Base-by-base conservation (phyloP, 2,113 vertebrate species). In the Syngnathus typhle region DNA sequence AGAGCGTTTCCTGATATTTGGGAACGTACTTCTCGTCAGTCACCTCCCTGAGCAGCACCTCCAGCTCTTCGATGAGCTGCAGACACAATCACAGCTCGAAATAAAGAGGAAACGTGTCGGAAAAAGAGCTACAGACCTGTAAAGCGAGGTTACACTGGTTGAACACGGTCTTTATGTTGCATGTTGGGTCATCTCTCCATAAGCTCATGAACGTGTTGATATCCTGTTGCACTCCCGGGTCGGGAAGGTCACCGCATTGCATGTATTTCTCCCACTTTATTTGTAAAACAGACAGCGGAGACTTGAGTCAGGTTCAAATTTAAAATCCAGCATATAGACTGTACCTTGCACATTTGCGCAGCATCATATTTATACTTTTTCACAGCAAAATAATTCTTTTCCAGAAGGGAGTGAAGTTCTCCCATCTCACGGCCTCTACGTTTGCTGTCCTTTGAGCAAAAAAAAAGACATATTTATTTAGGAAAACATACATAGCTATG, bases 191-290 rank as follows among this genome's bases (percentile, higher is more conserved):
- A 16, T 97, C 95, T 72, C 68, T 80, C 93, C 93, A 96, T 64
- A 97, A 75, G 67, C 84, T 94, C 66, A 98, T 91, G 70, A 91
- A 98, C 37, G 92, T 91, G 71, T 98, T 98, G 15, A 98, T 89
- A 58, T 98, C 94, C 52, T 75, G 87, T 27, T 87, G 79, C 0
- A 90, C 16, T 0, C 87, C 75, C n/a, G 95, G 94, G 65, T 98
- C 93, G n/a, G 97, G 95, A 39, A n/a, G 90, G 16, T 91, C 93
- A 36, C 95, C 93, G 69, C 94, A 98, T 0, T 68, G 41, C 72
- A 93, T 88, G 82, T 94, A 98, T 37, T 87, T 91, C 10, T 93
- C 84, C 96, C 96, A 98, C 97, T 98, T 68, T 9, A 23, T 46
- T 11, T 32, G 27, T 32, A 32, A 32, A 32, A 32, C 41, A 47